phyloP scores from a whole-genome alignment of 2,888 invertebrate genomes.

The Diaphora mendica region DNA sequence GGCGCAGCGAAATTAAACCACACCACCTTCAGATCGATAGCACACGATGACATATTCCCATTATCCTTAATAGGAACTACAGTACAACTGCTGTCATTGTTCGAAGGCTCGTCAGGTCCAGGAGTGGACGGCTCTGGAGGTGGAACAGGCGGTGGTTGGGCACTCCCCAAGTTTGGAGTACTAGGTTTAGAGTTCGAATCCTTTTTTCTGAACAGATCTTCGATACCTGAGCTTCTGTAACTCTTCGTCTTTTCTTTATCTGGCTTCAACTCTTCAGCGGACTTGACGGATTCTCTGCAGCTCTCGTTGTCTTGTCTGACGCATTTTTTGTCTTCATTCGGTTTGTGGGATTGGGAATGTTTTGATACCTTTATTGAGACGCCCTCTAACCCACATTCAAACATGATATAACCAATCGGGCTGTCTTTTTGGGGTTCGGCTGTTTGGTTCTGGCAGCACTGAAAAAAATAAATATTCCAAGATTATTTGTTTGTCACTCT shows the following conservation, averaged over 20 bases:
- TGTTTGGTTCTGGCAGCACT: constrained; percentile 73
- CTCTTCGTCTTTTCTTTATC: constrained; percentile 73
- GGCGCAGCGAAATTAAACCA: constrained; percentile 99
- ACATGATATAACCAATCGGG: constrained; percentile 97
- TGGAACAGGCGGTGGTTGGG: constrained; percentile 72
- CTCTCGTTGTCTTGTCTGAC: constrained; percentile 72
- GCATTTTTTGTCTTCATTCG: constrained; percentile 87
- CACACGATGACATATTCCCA: constrained; percentile 94
- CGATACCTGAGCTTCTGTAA: constrained; percentile 75
- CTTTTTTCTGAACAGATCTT: constrained; percentile 81
- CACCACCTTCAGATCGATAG: constrained; percentile 94
- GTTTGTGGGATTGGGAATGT: constrained; percentile 92
- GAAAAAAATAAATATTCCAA: constrained; percentile 13
- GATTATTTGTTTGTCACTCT: background rate
- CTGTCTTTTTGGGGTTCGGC: constrained; percentile 87
- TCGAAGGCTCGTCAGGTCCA: constrained; percentile 73
- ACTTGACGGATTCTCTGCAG: constrained; percentile 81
- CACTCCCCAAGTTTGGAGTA: constrained; percentile 85
- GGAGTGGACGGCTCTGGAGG: constrained; percentile 71
- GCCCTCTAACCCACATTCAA: constrained; percentile 97
- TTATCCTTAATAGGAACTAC: constrained; percentile 87
- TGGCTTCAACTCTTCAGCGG: constrained; percentile 79
- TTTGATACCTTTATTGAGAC: constrained; percentile 92
- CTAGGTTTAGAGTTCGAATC: constrained; percentile 87
- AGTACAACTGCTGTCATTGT: constrained; percentile 73